Percentiles rank a stretch among this genome's conserved stretches.
These are phyloP conservation scores for Rhadina sibilatrix DNA, from an alignment of 2,113 vertebrate species.

Conservation along the genomic window DNA sequence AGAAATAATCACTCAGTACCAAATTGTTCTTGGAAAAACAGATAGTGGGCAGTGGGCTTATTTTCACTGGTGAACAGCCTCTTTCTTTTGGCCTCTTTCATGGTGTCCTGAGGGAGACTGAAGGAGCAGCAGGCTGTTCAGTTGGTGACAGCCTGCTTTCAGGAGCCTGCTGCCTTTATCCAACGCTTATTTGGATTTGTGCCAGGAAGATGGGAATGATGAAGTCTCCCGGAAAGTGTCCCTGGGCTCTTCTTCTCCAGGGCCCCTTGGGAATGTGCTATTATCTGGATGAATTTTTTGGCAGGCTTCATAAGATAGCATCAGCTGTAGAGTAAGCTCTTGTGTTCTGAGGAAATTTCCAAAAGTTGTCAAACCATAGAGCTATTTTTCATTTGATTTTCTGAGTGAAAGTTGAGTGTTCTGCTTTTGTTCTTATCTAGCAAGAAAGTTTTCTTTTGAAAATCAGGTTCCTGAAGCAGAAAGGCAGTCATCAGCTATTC, in stretches of 20 bases:
- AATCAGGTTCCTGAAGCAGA: not conserved
- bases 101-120: not conserved
- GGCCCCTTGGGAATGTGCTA: not conserved
- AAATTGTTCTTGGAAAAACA: not conserved
- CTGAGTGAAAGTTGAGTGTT: not conserved
- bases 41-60: not conserved
- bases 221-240: not conserved
- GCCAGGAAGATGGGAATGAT: not conserved
- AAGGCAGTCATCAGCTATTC: not conserved
- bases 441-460: not conserved
- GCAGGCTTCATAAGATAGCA: not conserved
- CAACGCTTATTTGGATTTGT: not conserved
- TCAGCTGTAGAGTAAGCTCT: not conserved
- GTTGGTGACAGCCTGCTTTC: not conserved
- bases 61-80: not conserved
- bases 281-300: constrained; percentile 46
- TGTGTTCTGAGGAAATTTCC: not conserved
- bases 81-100: not conserved
- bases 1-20: not conserved
- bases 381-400: not conserved
- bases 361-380: not conserved
- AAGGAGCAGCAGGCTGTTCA: not conserved
- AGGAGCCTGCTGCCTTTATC: not conserved
- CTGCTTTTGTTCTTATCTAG: not conserved
- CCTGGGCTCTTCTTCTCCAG: not conserved